These are phyloP conservation scores for Cydia strobilella DNA, from an alignment of 1,140 invertebrate species.

Conservation along the genomic window DNA sequence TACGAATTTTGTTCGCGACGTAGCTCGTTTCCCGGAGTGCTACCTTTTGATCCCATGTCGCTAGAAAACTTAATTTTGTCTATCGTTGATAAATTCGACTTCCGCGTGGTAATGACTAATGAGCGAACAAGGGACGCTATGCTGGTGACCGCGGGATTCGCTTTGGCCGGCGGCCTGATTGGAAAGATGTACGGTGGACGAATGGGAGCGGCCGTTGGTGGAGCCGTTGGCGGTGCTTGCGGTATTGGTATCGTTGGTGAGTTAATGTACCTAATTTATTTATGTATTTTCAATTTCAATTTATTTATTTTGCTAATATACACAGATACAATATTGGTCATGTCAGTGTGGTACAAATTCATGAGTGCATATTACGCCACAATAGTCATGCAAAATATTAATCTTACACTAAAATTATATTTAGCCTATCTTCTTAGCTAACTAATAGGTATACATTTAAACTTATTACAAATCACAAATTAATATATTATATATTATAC, in stretches of 20 bases:
- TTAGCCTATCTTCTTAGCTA: no score
- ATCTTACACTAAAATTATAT: no score
- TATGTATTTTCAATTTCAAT: no score
- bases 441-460: no score
- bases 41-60: slow-evolving; percentile 57
- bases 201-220: slow-evolving; percentile 63
- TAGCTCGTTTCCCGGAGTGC: slow-evolving; percentile 41
- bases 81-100: slow-evolving; percentile 63
- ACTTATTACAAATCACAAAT: no score
- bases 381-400: no score
- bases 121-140: slow-evolving; percentile 49
- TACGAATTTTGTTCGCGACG: slow-evolving; percentile 43
- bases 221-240: slow-evolving; percentile 65
- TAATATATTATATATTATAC: no score
- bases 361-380: no score
- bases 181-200: slow-evolving; percentile 67
- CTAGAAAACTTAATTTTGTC: slow-evolving; percentile 64
- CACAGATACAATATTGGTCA: no score
- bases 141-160: slow-evolving; percentile 61
- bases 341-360: no score
- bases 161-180: slow-evolving; percentile 62
- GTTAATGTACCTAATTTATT: slow-evolving; percentile 28
- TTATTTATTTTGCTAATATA: no score
- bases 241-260: slow-evolving; percentile 64
- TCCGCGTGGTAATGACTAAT: slow-evolving; percentile 60